Evolutionary conservation across 2,888 invertebrate species (phyloP).

Genomic region (Cetonia aurata): DNA sequence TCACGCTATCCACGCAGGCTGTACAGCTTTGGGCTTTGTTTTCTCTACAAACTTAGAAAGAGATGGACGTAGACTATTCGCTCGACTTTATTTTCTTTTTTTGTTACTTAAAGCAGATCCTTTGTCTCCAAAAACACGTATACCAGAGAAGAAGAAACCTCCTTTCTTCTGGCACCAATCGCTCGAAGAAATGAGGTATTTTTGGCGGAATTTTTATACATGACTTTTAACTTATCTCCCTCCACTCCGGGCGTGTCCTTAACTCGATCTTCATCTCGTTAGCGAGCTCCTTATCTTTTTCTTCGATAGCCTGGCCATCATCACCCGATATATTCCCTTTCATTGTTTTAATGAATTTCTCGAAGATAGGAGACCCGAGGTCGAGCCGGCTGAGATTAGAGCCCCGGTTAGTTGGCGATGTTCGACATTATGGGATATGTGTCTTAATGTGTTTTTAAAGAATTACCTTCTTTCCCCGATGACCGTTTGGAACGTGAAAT

Average conservation of each 20-base stretch:
- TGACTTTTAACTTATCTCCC: conserved; percentile 63
- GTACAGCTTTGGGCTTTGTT: too few relatives aligned
- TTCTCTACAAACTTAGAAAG: too few relatives aligned
- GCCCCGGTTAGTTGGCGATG: conserved; percentile 1
- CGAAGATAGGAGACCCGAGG: not conserved
- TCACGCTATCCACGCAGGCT: conserved; percentile 54
- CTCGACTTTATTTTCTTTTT: conserved; percentile 3
- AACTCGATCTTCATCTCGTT: conserved; percentile 36
- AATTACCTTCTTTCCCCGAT: not conserved
- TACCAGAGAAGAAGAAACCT: not conserved
- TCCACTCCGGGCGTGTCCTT: conserved; percentile 26
- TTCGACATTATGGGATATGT: conserved; percentile 21
- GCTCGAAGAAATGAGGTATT: conserved; percentile 53
- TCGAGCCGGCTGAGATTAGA: conserved; percentile 5
- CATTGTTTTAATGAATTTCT: conserved; percentile 27
- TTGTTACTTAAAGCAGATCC: too few relatives aligned
- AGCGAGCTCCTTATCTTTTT: conserved; percentile 26
- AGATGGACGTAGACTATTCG: not conserved
- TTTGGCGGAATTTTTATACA: conserved; percentile 66
- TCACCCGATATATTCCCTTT: not conserved
- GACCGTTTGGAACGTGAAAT: too few relatives aligned
- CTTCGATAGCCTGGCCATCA: conserved; percentile 26
- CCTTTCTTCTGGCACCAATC: conserved; percentile 6
- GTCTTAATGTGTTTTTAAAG: conserved; percentile 20
- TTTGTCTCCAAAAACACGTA: conserved; percentile 1